Evolutionary conservation across 2,797 vertebrate species (phyloP), one percentile per base, ranked within the genome.

Genomic region (Acanthurus tractus): DNA sequence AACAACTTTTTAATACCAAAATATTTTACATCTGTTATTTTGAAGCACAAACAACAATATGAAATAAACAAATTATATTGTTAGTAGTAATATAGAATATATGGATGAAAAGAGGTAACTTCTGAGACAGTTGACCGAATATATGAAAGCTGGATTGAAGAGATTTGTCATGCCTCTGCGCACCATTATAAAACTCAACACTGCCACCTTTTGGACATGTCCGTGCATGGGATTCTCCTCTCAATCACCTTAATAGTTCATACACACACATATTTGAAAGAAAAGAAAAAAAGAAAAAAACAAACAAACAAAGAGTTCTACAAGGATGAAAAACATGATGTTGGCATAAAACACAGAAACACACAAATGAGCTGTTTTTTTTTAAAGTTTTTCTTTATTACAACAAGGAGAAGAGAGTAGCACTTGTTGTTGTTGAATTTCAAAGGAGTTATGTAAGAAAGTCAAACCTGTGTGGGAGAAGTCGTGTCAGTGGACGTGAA

Each of bases 171-270:
- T 62, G 63, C 36, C 45, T 67, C 56, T 25, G 38, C 40, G 53
- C 71, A 75, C 12, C 67, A 81, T 88, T 89, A 17, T 76, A 78
- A 96, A 96, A 96, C 96, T 96, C 97, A 96, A 98, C 96, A 98
- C 96, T 96, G 97, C 97, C 98, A 97, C 96, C 97, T 97, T 96
- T 97, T 97, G 97, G 95, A 90, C 75, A 87, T 83, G 87, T 63
- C 13, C 0, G 29, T 11, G 57, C 72, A 91, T 63, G 66, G 62
- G 46, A 53, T 77, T 18, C 42, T 58, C 45, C 42, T 67, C 18
- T 62, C 50, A 67, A 54, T 12, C 53, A 57, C 23, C 46, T 2
- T 8, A 14, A 36, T 1, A 38, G 36, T 20, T 20, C 40, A 23
- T 25, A 57, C 54, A 57, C 49, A 55, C 45, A 50, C 23, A 20